phyloP scores from a whole-genome alignment of 2,113 vertebrate species.

The Chloropsis hardwickii region DNA sequence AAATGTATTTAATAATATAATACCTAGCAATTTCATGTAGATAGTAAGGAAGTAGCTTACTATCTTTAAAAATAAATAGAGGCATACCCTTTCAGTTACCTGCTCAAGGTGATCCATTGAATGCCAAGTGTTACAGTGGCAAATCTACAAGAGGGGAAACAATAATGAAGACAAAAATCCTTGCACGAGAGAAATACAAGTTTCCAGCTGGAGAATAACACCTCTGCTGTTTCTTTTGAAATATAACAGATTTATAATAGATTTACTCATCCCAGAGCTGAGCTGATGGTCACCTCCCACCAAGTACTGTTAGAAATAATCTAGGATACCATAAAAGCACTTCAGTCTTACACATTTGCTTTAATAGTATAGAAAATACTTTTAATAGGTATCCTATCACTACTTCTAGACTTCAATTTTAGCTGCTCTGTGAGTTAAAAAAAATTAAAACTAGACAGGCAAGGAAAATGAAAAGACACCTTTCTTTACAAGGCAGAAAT shows the following conservation, averaged over 20 bases:
- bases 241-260: neutral
- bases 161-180: neutral
- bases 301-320: neutral
- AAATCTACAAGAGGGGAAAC: neutral
- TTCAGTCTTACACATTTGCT: neutral
- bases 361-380: neutral
- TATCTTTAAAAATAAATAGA: neutral
- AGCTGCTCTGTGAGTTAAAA: neutral
- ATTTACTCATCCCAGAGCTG: neutral
- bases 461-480: neutral
- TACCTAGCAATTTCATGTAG: neutral
- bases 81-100: neutral
- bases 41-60: neutral
- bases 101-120: neutral
- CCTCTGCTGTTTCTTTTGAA: neutral
- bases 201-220: neutral
- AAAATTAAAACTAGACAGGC: neutral
- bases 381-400: neutral
- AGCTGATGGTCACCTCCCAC: neutral
- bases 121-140: neutral
- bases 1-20: neutral
- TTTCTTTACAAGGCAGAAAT: neutral
- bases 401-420: neutral
- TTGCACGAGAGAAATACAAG: neutral
- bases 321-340: neutral